A percentile compares a stretch with the other conserved stretches of the same genome.
phyloP scores from a whole-genome alignment of 2,888 invertebrate species.

The Cantharis flavilabris region DNA sequence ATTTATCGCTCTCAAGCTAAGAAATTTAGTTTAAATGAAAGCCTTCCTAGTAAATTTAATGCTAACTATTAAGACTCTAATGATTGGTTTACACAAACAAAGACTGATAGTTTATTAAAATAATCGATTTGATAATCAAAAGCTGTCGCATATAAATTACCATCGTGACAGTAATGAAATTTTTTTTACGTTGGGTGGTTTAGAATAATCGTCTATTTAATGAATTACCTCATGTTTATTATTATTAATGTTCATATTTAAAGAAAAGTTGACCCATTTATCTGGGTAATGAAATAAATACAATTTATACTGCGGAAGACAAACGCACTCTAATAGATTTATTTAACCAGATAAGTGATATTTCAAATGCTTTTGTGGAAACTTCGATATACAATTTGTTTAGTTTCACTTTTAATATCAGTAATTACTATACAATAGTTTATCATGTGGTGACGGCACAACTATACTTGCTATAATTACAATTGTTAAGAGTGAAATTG shows the following conservation, averaged over 20 bases:
- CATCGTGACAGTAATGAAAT: background rate
- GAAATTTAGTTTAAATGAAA: background rate
- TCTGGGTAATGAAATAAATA: background rate
- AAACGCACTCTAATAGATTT: background rate
- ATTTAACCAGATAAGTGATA: background rate
- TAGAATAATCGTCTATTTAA: background rate
- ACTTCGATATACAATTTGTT: background rate
- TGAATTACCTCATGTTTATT: background rate
- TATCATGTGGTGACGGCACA: background rate
- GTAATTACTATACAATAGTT: background rate
- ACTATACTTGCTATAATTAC: background rate
- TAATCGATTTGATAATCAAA: background rate
- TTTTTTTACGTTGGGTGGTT: background rate
- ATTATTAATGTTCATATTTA: background rate
- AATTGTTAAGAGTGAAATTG: background rate
- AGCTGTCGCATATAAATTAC: background rate
- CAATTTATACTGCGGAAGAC: background rate
- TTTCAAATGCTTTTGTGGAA: background rate
- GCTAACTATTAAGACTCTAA: background rate
- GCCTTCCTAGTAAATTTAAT: background rate
- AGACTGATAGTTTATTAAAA: constrained; percentile 1
- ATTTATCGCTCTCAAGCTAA: background rate
- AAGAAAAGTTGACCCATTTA: background rate
- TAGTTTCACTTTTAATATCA: background rate
- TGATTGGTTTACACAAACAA: background rate